Conservation (phyloP, 2,888 invertebrate genomes). For the Erannis defoliaria region DNA sequence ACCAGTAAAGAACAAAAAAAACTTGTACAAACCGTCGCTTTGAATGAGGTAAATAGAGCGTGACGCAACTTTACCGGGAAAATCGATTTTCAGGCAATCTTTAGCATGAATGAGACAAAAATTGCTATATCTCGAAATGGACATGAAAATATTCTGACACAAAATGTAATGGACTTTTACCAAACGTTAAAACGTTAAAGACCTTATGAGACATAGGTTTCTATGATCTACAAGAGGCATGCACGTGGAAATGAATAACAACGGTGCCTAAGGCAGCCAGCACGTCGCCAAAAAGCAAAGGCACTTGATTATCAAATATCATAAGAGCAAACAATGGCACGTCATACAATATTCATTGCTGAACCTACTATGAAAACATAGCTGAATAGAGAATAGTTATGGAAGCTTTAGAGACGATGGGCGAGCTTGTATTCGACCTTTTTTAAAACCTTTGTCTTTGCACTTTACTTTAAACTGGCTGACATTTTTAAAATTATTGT, state of each 20-base stretch:
- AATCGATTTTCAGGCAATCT: not conserved
- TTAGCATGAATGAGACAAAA: not conserved
- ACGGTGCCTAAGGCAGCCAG: slow-evolving; percentile 7
- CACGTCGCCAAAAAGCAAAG: not conserved
- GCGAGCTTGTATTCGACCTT: not conserved
- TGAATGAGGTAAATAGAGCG: slow-evolving; percentile 24
- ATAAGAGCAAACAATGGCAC: not conserved
- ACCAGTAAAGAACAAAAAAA: slow-evolving; percentile 36
- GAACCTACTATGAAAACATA: not conserved
- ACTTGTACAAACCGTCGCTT: slow-evolving; percentile 21
- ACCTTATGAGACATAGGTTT: too few species aligned
- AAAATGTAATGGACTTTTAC: too few species aligned
- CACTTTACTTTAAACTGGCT: slow-evolving; percentile 1
- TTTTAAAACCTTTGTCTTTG: slow-evolving; percentile 9
- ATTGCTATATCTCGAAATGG: not conserved
- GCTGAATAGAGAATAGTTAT: not conserved
- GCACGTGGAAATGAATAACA: slow-evolving; percentile 1
- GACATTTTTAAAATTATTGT: slow-evolving; percentile 13
- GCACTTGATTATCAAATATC: not conserved
- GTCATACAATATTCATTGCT: not conserved
- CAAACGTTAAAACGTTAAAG: too few species aligned
- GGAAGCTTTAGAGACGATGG: not conserved
- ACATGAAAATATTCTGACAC: too few species aligned
- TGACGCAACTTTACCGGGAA: slow-evolving; percentile 17
- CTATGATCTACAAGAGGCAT: too few species aligned